phyloP scores from a whole-genome alignment of 2,888 invertebrate species.

The Ormyrus labotus region DNA sequence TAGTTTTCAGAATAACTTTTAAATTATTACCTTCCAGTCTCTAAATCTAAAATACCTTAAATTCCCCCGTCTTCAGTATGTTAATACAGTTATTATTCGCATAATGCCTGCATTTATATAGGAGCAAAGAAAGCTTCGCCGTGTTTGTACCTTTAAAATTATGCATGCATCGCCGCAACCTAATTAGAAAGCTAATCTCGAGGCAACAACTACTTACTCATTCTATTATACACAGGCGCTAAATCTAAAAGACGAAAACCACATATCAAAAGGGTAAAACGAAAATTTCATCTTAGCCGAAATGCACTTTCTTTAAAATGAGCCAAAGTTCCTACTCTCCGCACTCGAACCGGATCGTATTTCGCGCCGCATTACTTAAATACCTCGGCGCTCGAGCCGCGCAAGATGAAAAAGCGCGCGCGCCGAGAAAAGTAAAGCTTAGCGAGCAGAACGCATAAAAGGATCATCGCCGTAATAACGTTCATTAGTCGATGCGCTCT shows the following conservation, averaged over 20 bases:
- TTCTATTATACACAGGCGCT: too few relatives aligned
- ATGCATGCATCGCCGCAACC: neutral
- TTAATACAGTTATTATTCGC: too few relatives aligned
- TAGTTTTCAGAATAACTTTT: too few relatives aligned
- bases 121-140: neutral
- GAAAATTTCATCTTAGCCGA: too few relatives aligned
- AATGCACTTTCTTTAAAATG: neutral
- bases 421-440: neutral
- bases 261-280: too few relatives aligned
- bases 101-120: too few relatives aligned
- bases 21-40: too few relatives aligned
- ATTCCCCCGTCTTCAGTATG: too few relatives aligned
- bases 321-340: neutral
- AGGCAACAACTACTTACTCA: too few relatives aligned
- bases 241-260: too few relatives aligned
- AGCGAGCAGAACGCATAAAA: constrained; percentile 15
- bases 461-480: constrained; percentile 40
- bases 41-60: too few relatives aligned
- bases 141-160: neutral
- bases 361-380: neutral
- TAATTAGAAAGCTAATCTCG: constrained; percentile 19
- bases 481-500: constrained; percentile 41
- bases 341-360: neutral
- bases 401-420: neutral
- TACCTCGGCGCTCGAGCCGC: neutral